Conservation (phyloP, 2,113 vertebrate species). For the Limanda limanda region DNA sequence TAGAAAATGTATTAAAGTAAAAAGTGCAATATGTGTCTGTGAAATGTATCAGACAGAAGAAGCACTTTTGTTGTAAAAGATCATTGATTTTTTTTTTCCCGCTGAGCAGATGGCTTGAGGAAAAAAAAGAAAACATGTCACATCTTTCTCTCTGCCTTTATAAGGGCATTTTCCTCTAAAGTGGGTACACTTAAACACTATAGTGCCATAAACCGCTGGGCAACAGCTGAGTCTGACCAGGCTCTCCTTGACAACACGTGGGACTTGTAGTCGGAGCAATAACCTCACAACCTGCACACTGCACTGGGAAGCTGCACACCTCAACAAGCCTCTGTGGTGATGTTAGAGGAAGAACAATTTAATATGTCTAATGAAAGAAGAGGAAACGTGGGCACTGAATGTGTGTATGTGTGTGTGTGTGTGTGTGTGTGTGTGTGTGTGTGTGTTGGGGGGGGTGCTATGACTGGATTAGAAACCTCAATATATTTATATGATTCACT, state of each 20-base stretch:
- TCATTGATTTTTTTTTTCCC: slow-evolving; percentile 17
- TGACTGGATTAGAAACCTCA: neutral
- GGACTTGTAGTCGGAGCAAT: slow-evolving; percentile 26
- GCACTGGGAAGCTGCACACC: slow-evolving; percentile 5
- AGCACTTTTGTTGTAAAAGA: slow-evolving; percentile 14
- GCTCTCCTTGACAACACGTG: slow-evolving; percentile 7
- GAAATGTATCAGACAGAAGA: neutral
- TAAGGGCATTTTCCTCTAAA: slow-evolving; percentile 28
- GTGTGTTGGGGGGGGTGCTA: no score
- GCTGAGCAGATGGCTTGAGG: neutral
- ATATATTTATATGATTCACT: slow-evolving; percentile 16
- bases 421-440: neutral
- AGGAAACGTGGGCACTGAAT: neutral
- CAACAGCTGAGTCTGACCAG: slow-evolving; percentile 25
- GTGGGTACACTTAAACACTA: slow-evolving; percentile 3
- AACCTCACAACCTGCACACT: slow-evolving; percentile 21
- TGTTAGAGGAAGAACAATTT: slow-evolving; percentile 27
- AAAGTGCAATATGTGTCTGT: neutral
- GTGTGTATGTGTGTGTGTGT: neutral
- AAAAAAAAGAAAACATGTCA: neutral
- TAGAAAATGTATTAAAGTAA: neutral
- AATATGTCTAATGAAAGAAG: slow-evolving; percentile 26
- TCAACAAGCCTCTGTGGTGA: slow-evolving; percentile 23
- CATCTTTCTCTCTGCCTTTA: slow-evolving; percentile 14
- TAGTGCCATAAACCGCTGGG: slow-evolving; percentile 21